A percentile compares a stretch with the other conserved stretches of the same genome.
Conservation (phyloP, 2,888 invertebrate species). For the Sylvicola cinctus region DNA sequence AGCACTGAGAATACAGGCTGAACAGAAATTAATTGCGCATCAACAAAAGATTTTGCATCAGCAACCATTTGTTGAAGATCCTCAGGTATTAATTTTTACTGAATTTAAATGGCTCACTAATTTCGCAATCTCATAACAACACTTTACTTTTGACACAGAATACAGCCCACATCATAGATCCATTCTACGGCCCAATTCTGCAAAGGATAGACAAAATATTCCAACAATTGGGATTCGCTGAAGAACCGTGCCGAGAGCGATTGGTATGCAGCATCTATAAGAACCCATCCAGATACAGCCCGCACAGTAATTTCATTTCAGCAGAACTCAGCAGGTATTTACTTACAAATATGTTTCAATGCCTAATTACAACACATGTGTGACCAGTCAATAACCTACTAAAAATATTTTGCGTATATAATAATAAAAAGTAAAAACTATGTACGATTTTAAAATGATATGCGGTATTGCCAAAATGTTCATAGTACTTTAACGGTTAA, state of each 20-base stretch:
- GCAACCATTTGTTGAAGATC: constrained; percentile 24
- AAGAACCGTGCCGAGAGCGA: constrained; percentile 54
- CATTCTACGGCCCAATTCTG: constrained; percentile 60
- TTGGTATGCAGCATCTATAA: constrained; percentile 71
- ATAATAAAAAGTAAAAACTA: too few relatives aligned
- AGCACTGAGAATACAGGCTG: constrained; percentile 32
- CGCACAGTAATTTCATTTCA: constrained; percentile 71
- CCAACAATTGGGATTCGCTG: constrained; percentile 42
- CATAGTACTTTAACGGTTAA: neutral
- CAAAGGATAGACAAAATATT: constrained; percentile 59
- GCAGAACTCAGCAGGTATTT: constrained; percentile 74
- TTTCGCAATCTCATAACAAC: neutral
- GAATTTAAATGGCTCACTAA: too few relatives aligned
- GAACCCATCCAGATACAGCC: constrained; percentile 60
- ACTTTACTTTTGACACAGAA: constrained; percentile 6
- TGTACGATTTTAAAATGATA: too few relatives aligned
- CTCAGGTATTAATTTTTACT: constrained; percentile 15
- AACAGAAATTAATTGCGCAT: constrained; percentile 33
- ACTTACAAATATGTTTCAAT: neutral
- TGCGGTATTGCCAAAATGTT: too few relatives aligned
- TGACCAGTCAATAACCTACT: neutral
- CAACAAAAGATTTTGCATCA: constrained; percentile 35
- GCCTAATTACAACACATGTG: neutral
- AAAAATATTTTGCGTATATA: neutral
- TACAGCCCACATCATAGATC: constrained; percentile 18